phyloP scores from a whole-genome alignment of 2,888 invertebrate species.

The Eupelmus urozonus region DNA sequence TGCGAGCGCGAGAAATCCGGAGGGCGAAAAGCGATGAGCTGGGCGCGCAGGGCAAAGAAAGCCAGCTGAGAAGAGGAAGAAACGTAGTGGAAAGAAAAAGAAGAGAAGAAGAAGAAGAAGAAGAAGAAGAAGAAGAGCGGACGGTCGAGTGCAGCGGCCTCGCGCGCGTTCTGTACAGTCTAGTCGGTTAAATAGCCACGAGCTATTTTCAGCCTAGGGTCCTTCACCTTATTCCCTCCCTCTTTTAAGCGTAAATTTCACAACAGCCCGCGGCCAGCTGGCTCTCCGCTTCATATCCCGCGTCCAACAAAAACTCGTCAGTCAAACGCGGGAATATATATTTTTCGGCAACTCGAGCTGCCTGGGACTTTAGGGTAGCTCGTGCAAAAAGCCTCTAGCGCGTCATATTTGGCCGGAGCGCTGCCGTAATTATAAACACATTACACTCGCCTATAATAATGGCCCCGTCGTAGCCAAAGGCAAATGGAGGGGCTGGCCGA shows the following conservation, averaged over 20 bases:
- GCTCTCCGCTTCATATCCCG: background rate
- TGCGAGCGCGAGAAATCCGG: conserved; percentile 32
- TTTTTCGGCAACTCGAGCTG: too few species aligned
- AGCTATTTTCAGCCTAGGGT: conserved; percentile 55
- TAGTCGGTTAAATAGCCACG: conserved; percentile 51
- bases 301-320: too few species aligned
- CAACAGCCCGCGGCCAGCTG: background rate
- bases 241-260: conserved; percentile 34
- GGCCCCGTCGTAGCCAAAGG: background rate
- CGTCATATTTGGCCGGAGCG: too few species aligned
- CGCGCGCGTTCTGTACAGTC: conserved; percentile 39
- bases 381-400: too few species aligned
- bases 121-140: conserved; percentile 6
- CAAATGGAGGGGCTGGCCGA: too few species aligned
- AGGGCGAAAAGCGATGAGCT: conserved; percentile 28
- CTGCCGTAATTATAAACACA: conserved; percentile 35
- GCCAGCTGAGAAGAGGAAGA: background rate
- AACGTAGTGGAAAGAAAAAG: background rate
- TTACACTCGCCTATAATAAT: conserved; percentile 17
- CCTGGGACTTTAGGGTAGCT: too few species aligned
- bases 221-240: conserved; percentile 53
- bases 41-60: background rate
- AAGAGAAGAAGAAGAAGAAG: conserved; percentile 10
- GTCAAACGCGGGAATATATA: too few species aligned
- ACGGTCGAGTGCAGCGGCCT: conserved; percentile 14